Base-by-base conservation (phyloP, 2,888 invertebrate species). In the Epinotia demarniana region DNA sequence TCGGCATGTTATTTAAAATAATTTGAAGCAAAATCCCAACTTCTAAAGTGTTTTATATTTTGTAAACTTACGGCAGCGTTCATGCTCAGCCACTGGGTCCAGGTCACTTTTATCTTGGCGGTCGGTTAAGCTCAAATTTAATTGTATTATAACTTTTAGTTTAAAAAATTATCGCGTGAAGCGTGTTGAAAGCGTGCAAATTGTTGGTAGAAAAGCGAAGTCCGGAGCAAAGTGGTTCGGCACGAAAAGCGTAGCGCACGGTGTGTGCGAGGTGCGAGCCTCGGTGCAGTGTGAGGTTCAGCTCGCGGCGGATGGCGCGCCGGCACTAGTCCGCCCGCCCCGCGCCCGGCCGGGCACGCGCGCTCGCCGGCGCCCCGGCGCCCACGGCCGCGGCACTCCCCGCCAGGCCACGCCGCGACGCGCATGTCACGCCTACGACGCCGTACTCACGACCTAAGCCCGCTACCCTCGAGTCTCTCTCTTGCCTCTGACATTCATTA, bases 161-260 rank as follows among this genome's bases (percentile, higher is more conserved):
- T 72, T 67, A 55, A 39, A 39, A 57, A 12, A 23, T 27, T 64
- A 66, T 63, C 68, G 43, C 68, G 46, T 46, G 57, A 55, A 70
- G 75, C 18, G 43, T 33, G 33, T 61, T 63, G 67, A 66, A 72
- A 71, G 77, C 78, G 72, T 73, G 72, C 71, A 43, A 71, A 62
- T 63, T 63, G 57, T 62, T 61, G 53, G 72, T 63, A 33, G 58
- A 55, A 49, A 72, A 72, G 63, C 64, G 58, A 49, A 58, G 43
- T 66, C 70, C 23, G 68, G 72, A 62, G 63, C 69, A 49, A 68
- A 73, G 72, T 55, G 61, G 63, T 57, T 62, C 43, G 63, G 49
- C 73, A 61, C 75, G 68, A 70, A 71, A 75, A 73, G 71, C 62
- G 72, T 72, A 72, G 75, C 70, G 75, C 62, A 76, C 77, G 69